These are phyloP conservation scores for Anabacerthia variegaticeps DNA, from an alignment of 2,797 vertebrate genomes.

Conservation along the genomic window DNA sequence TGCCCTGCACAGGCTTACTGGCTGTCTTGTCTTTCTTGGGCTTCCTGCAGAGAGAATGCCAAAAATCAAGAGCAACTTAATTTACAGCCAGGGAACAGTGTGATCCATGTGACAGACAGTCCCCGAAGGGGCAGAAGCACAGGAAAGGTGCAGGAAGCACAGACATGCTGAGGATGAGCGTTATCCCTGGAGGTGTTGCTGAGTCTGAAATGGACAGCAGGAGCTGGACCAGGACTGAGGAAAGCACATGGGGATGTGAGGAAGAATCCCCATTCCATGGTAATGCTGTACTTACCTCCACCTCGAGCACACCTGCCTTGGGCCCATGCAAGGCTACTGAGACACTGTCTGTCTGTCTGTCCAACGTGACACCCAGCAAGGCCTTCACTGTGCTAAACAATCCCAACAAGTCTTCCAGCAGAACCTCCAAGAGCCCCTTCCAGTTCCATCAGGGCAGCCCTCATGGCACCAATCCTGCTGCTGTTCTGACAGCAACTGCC, in stretches of 20 bases:
- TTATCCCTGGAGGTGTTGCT: background rate
- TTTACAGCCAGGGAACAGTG: background rate
- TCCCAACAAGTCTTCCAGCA: background rate
- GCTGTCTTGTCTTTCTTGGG: slow-evolving; percentile 82
- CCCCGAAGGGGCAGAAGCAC: background rate
- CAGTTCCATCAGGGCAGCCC: background rate
- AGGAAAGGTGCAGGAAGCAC: background rate
- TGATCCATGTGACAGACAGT: background rate
- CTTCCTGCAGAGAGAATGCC: slow-evolving; percentile 75
- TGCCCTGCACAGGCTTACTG: background rate
- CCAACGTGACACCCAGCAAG: background rate
- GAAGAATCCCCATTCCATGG: background rate
- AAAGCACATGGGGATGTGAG: background rate
- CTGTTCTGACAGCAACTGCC: background rate
- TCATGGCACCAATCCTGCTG: background rate
- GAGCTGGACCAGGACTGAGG: background rate
- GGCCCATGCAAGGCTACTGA: background rate
- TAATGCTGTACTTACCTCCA: background rate
- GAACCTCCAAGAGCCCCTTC: background rate
- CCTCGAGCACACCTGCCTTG: background rate
- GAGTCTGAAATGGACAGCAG: background rate
- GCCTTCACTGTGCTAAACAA: background rate
- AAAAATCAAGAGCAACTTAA: background rate
- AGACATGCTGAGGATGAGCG: background rate
- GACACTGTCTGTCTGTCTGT: background rate